These are phyloP conservation scores for Masticophis lateralis DNA, from an alignment of 2,797 vertebrate genomes.

Conservation along the genomic window DNA sequence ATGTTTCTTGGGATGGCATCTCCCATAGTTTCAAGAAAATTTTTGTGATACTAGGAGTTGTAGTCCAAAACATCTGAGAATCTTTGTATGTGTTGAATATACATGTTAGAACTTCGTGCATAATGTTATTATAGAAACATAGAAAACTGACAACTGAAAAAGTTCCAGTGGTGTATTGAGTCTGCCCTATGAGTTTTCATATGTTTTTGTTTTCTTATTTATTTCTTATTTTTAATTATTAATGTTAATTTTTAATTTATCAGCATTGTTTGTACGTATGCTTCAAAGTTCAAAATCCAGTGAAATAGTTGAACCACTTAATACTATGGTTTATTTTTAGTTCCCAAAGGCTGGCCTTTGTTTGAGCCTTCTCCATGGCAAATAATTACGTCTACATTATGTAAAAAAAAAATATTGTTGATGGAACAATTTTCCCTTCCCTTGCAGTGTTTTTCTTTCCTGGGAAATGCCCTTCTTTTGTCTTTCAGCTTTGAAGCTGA, in stretches of 20 bases:
- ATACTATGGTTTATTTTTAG: not conserved
- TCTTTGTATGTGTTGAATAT: not conserved
- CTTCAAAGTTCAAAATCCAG: not conserved
- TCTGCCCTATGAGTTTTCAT: not conserved
- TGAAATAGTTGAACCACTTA: not conserved
- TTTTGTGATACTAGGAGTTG: not conserved
- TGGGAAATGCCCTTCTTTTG: not conserved
- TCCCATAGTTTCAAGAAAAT: not conserved
- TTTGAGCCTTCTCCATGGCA: not conserved
- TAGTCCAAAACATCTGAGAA: not conserved
- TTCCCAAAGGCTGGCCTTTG: not conserved
- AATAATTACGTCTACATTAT: not conserved
- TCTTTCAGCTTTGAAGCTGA: not conserved
- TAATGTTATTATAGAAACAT: not conserved
- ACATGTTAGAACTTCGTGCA: not conserved
- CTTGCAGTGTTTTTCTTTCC: not conserved
- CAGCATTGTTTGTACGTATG: not conserved
- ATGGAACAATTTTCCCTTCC: not conserved
- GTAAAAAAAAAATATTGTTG: not conserved
- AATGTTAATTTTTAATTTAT: not conserved
- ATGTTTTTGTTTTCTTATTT: not conserved
- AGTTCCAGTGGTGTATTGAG: not conserved
- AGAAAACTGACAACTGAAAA: not conserved
- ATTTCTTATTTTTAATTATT: not conserved
- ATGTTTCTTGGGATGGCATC: not conserved